These are phyloP conservation scores for Oncorhynchus clarkii DNA, from an alignment of 2,113 vertebrate genomes.

Conservation along the genomic window DNA sequence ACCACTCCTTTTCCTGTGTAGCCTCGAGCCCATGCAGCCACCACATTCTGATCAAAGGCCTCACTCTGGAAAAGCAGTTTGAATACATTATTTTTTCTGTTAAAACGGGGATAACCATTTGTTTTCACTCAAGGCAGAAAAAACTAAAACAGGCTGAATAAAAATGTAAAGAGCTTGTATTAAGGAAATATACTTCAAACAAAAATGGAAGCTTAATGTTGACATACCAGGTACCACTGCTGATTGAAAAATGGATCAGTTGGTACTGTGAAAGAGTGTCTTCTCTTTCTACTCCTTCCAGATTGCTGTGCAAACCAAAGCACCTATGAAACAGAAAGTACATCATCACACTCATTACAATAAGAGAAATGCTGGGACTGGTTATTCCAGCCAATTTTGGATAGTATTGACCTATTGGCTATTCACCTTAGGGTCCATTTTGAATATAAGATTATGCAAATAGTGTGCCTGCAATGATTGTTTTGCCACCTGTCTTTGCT, in stretches of 20 bases:
- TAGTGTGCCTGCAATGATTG: slow-evolving; percentile 12
- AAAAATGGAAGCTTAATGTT: background rate
- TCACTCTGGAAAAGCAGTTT: slow-evolving; percentile 21
- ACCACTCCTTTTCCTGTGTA: slow-evolving; percentile 80
- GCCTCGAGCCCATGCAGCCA: slow-evolving; percentile 79
- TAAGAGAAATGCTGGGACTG: background rate
- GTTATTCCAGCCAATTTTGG: background rate
- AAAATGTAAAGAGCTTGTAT: background rate
- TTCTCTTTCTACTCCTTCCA: slow-evolving; percentile 43
- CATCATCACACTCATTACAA: background rate
- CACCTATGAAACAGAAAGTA: slow-evolving; percentile 51
- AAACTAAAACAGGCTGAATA: background rate
- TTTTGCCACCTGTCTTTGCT: slow-evolving; percentile 13
- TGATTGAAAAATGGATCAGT: slow-evolving; percentile 73
- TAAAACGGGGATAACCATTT: too few species aligned
- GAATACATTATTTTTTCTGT: slow-evolving; percentile 3
- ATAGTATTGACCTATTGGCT: background rate
- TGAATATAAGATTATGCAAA: slow-evolving; percentile 15
- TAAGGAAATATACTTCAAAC: background rate
- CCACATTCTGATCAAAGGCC: slow-evolving; percentile 74
- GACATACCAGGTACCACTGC: slow-evolving; percentile 81
- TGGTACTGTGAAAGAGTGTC: slow-evolving; percentile 44
- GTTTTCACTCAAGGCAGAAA: slow-evolving; percentile 19
- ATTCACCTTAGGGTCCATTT: slow-evolving; percentile 24
- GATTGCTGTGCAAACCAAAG: slow-evolving; percentile 78